A percentile compares a stretch with the other conserved stretches of the same genome.
Conservation (phyloP, 2,888 invertebrate species). For the Pristionchus mayeri region DNA sequence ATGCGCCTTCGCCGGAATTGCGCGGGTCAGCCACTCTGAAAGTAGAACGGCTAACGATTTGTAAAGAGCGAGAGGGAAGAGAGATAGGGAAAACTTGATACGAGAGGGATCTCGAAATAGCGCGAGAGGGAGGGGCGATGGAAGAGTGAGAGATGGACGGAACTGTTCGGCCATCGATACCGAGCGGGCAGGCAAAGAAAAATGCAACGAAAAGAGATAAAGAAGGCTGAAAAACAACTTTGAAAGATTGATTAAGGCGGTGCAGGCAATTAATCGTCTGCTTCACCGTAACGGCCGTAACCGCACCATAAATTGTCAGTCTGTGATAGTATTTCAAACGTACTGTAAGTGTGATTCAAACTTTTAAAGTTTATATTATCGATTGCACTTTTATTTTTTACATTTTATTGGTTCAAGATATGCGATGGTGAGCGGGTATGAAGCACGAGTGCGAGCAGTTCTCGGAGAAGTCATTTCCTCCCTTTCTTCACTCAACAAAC, state of each 20-base stretch:
- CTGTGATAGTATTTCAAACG: not conserved
- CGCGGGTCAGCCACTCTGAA: constrained; percentile 31
- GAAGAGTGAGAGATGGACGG: not conserved
- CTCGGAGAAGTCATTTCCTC: constrained; percentile 9
- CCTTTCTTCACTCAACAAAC: not conserved
- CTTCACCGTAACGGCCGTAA: not conserved
- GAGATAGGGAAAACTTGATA: constrained; percentile 37
- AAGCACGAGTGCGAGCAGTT: constrained; percentile 34
- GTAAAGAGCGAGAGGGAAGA: constrained; percentile 24
- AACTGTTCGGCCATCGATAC: not conserved
- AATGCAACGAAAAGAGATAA: not conserved
- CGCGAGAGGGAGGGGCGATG: not conserved
- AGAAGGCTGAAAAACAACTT: not conserved
- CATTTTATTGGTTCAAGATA: not conserved
- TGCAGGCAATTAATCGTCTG: not conserved
- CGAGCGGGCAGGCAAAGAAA: not conserved
- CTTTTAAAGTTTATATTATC: too few relatives aligned
- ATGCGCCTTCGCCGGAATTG: constrained; percentile 1
- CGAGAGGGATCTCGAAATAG: constrained; percentile 36
- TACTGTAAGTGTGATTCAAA: too few relatives aligned
- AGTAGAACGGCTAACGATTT: constrained; percentile 30
- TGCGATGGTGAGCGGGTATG: constrained; percentile 42
- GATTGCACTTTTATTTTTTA: constrained; percentile 44
- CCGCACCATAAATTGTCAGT: not conserved
- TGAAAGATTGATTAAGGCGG: not conserved